A percentile compares a stretch with the other conserved stretches of the same genome.
phyloP scores from a whole-genome alignment of 2,113 vertebrate genomes.

The Oceanites oceanicus region DNA sequence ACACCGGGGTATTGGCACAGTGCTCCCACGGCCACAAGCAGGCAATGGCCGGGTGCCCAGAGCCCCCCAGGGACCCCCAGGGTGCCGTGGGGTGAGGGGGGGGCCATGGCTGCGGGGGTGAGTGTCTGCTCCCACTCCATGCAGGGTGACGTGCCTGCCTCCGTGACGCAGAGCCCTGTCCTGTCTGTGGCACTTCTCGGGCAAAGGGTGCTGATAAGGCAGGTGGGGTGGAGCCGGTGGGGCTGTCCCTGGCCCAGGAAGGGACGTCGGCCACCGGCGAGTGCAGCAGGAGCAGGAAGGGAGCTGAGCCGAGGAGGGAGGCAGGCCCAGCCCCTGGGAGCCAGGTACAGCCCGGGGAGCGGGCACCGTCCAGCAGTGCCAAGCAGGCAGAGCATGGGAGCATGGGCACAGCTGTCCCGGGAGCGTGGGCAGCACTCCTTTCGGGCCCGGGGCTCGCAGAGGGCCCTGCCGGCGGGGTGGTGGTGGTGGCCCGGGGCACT shows the following conservation, averaged over 20 bases:
- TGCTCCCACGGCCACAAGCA: accelerated
- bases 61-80: not conserved
- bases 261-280: accelerated
- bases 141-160: accelerated
- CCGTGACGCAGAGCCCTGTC: not conserved
- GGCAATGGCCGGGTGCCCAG: not conserved
- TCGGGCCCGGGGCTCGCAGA: accelerated
- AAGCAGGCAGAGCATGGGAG: accelerated
- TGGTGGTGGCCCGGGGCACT: accelerated
- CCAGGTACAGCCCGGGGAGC: not conserved
- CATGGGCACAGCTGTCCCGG: accelerated
- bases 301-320: not conserved
- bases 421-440: accelerated
- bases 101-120: not conserved
- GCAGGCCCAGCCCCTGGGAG: not conserved
- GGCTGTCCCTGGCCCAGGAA: not conserved
- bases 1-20: not conserved
- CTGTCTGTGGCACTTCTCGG: not conserved
- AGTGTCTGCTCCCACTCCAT: not conserved
- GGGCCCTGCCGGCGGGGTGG: no score
- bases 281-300: not conserved
- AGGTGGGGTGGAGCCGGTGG: not conserved
- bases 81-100: not conserved
- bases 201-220: slow-evolving; percentile 49
- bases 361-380: accelerated